Conservation (phyloP, 2,797 vertebrate genomes). For the Coregonus sp. region DNA sequence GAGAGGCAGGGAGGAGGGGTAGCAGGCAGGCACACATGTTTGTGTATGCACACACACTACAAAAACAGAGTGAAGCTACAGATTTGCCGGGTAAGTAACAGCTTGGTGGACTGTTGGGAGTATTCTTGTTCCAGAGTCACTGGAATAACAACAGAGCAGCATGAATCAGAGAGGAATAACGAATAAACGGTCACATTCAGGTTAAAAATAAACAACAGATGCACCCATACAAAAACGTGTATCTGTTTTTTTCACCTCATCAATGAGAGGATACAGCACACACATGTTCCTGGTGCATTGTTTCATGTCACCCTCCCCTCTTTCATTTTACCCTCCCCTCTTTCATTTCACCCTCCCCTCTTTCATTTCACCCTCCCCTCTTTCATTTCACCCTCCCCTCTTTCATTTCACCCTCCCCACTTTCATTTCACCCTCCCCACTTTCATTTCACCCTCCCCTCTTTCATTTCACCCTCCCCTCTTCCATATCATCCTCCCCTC, state of each 20-base stretch:
- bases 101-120: neutral
- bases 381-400: no score
- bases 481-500: no score
- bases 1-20: constrained; percentile 33
- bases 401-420: no score
- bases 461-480: no score
- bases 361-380: no score
- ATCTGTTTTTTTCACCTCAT: neutral
- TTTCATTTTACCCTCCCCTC: no score
- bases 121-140: no score
- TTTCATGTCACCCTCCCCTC: neutral
- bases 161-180: constrained; percentile 11
- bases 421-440: no score
- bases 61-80: neutral
- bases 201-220: neutral
- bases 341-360: no score
- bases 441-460: no score
- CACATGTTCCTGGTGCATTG: neutral
- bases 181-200: neutral
- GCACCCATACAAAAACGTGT: no score
- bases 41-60: neutral
- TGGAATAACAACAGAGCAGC: constrained; percentile 1
- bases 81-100: constrained; percentile 8
- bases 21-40: constrained; percentile 30
- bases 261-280: neutral